Base-by-base conservation (phyloP, 2,797 vertebrate genomes). In the Schizopygopsis pylzovi region DNA sequence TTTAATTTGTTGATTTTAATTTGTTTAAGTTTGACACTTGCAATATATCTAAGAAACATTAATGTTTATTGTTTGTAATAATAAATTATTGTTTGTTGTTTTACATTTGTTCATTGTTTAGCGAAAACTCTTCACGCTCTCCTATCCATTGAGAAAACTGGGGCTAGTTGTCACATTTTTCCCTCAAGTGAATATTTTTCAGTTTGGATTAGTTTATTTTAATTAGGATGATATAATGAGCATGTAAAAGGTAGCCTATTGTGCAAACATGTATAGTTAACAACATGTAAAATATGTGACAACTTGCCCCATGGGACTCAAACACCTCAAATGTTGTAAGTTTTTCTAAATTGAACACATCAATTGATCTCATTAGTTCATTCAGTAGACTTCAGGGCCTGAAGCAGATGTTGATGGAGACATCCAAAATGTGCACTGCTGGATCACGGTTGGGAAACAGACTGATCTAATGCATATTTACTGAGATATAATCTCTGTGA, bases 131-230 rank as follows among this genome's bases (percentile, higher is more conserved):
- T 28, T 3, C 15, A 1, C 18, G 49, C 49, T 33, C 28, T 15
- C 72, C 4, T 5, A 9, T 43, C 9, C 9, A 25, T 9, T 15
- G 41, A 41, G 39, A 6, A 43, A 25, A 79, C 39, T 37, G 54
- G 22, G 76, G 76, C 20, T 25, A 59, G 54, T 61, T 61, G 54
- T 79, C 77, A 28, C 37, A 28, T 7, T 77, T 61, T 61, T n/a
- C 4, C 15, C 2, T 22, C 7, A 2, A 25, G 22, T 61, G 8
- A 41, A 3, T 61, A 10, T 43, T 43, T 79, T 28, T 25, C 9
- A 28, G 4, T 9, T 61, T 61, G 8, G 4, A 9, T 45, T 59
- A 15, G 52, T 41, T 78, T 41, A 56, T 78, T 59, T 78, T 41
- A n/a, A 41, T n/a, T n/a, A n/a, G 22, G 11, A 39, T 77, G 3